Conservation (phyloP, 2,888 invertebrate species). For the Pterostichus niger region DNA sequence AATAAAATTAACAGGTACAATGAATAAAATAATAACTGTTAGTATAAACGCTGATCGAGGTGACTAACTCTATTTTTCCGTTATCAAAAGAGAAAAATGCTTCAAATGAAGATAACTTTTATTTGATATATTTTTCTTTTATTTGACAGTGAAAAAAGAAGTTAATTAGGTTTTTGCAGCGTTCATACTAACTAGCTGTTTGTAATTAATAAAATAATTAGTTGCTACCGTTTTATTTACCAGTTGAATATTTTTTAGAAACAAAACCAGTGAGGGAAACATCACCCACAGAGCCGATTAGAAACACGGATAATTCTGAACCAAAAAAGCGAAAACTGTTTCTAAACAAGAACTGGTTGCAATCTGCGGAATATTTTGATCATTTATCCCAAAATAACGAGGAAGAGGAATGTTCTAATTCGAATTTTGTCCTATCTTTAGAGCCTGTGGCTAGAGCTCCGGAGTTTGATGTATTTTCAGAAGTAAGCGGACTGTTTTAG, state of each 20-base stretch:
- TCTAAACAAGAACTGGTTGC: neutral
- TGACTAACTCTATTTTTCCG: too few relatives aligned
- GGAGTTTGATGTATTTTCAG: constrained; percentile 19
- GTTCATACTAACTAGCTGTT: too few relatives aligned
- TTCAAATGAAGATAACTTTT: too few relatives aligned
- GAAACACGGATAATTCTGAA: neutral
- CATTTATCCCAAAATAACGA: neutral
- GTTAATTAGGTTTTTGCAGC: too few relatives aligned
- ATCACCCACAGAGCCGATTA: neutral
- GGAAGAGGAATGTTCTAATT: neutral
- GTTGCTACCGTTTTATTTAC: too few relatives aligned
- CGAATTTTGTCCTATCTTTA: constrained; percentile 4
- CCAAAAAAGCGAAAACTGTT: constrained; percentile 43
- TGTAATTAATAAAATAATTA: too few relatives aligned
- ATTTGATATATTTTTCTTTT: too few relatives aligned
- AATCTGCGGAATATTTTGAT: constrained; percentile 11
- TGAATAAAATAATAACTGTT: too few relatives aligned
- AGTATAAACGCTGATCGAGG: too few relatives aligned
- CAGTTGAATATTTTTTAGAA: neutral
- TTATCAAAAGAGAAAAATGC: too few relatives aligned
- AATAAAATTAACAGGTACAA: neutral
- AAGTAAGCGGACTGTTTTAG: constrained; percentile 14
- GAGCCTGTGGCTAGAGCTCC: too few relatives aligned
- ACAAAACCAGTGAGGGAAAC: neutral
- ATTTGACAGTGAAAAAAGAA: too few relatives aligned